A percentile compares a stretch with the other conserved stretches of the same genome.
Evolutionary conservation across 2,113 vertebrate species (phyloP).

Genomic region (Psilopsiagon aurifrons): DNA sequence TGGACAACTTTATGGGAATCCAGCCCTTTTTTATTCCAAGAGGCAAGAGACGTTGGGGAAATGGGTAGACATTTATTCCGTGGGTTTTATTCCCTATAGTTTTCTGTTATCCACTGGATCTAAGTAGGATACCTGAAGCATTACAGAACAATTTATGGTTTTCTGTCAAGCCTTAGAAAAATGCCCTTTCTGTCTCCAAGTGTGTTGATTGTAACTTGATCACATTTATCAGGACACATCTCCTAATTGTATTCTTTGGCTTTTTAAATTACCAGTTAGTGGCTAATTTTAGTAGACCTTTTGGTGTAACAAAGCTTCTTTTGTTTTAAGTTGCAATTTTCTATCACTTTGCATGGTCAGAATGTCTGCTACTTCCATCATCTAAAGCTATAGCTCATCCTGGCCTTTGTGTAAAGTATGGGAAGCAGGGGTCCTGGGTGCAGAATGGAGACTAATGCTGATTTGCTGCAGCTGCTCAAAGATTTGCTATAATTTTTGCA

Average conservation of each 20-base stretch:
- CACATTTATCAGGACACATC: neutral
- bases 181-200: neutral
- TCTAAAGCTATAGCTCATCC: neutral
- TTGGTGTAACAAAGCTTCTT: neutral
- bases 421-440: neutral
- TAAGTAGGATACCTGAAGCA: neutral
- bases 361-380: neutral
- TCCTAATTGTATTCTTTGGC: neutral
- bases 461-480: neutral
- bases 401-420: neutral
- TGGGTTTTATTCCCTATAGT: neutral
- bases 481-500: neutral
- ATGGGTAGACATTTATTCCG: neutral
- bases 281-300: neutral
- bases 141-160: neutral
- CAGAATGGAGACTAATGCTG: neutral
- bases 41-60: slow-evolving; percentile 75
- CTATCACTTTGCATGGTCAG: neutral
- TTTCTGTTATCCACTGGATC: neutral
- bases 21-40: slow-evolving; percentile 91
- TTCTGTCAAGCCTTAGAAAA: neutral
- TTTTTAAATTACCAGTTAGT: neutral
- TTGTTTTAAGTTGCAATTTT: neutral
- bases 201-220: neutral
- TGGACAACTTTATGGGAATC: slow-evolving; percentile 87